Evolutionary conservation across 2,113 vertebrate genomes (phyloP).

Genomic region (Aegithalos caudatus): DNA sequence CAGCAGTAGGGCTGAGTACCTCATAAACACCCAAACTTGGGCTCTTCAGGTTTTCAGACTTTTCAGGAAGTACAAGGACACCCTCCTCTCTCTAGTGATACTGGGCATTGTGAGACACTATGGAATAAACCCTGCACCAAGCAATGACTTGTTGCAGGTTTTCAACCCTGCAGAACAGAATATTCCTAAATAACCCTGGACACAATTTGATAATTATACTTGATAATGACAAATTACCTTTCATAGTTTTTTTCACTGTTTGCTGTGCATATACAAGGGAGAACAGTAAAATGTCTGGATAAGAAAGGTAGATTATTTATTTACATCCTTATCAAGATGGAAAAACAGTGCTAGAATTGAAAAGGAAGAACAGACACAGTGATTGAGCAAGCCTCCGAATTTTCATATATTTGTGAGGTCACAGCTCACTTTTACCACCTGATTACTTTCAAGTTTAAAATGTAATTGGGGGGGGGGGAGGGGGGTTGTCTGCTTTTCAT

Average conservation of each 20-base stretch:
- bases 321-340: neutral
- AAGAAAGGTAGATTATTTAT: neutral
- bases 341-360: neutral
- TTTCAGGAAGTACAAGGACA: neutral
- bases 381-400: neutral
- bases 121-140: neutral
- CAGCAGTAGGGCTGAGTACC: neutral
- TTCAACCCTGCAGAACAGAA: neutral
- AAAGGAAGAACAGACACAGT: neutral
- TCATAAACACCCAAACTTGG: neutral
- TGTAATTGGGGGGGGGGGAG: accelerated
- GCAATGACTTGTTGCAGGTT: accelerated
- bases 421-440: neutral
- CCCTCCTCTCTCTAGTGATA: neutral
- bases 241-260: neutral
- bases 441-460: neutral
- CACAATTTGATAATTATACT: neutral
- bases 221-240: neutral
- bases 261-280: neutral
- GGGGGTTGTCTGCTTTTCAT: neutral
- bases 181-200: neutral
- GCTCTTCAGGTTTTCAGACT: neutral
- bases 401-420: neutral
- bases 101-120: neutral
- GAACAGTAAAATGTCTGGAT: neutral